Conservation (phyloP, 2,797 vertebrate species). For the Hypotaenidia okinawae region DNA sequence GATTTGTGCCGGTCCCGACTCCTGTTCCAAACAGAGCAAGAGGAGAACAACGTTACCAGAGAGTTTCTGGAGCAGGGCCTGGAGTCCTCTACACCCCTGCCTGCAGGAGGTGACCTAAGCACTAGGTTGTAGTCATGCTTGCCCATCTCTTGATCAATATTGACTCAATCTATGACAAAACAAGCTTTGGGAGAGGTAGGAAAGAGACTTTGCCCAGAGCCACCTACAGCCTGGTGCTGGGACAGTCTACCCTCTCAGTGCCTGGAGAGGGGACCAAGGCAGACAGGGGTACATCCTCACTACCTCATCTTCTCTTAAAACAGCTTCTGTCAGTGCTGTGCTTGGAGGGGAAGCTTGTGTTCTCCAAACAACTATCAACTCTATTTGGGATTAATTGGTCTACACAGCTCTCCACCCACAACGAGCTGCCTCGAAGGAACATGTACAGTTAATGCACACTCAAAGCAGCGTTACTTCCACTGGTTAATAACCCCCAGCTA, state of each 20-base stretch:
- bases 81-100: neutral
- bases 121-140: neutral
- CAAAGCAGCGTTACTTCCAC: neutral
- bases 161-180: neutral
- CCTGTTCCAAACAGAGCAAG: constrained; percentile 76
- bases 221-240: neutral
- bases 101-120: neutral
- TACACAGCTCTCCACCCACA: neutral
- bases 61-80: neutral
- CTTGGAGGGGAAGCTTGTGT: neutral
- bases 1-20: constrained; percentile 92
- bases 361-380: neutral
- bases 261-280: neutral
- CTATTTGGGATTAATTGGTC: neutral
- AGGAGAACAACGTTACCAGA: neutral
- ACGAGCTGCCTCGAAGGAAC: neutral
- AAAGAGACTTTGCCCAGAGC: neutral
- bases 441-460: neutral
- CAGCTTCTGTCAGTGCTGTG: neutral
- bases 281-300: neutral
- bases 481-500: neutral
- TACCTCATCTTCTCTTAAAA: neutral
- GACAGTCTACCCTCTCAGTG: neutral
- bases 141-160: neutral
- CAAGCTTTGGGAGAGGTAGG: neutral